Conservation (phyloP, 2,888 invertebrate species). For the Gryllus longicercus region DNA sequence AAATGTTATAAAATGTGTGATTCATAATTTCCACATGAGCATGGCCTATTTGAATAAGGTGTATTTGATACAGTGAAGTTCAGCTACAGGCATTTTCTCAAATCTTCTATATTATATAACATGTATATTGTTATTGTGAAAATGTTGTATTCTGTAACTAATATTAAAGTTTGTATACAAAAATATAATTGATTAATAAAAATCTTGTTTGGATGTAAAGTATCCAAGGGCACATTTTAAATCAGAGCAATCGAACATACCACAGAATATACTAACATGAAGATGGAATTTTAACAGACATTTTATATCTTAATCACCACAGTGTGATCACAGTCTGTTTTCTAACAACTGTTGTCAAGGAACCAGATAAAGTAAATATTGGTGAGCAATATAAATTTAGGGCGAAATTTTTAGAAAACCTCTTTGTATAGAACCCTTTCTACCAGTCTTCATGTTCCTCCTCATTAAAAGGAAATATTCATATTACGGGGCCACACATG, state of each 20-base stretch:
- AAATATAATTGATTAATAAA: neutral
- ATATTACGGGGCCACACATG: no score
- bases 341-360: no score
- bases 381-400: no score
- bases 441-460: no score
- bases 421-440: no score
- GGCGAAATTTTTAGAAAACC: no score
- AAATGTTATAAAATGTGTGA: neutral
- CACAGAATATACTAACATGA: no score
- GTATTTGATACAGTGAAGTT: neutral
- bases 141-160: constrained; percentile 5
- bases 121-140: constrained; percentile 17
- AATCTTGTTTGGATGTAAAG: neutral
- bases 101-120: neutral
- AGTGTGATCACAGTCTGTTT: no score
- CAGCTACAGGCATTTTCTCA: neutral
- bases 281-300: no score
- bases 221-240: neutral
- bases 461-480: no score
- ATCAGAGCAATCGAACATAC: neutral
- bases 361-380: no score
- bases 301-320: no score
- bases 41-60: neutral
- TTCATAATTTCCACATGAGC: neutral
- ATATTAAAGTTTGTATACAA: constrained; percentile 6